A percentile compares a stretch with the other conserved stretches of the same genome.
phyloP scores from a whole-genome alignment of 2,797 vertebrate genomes.

The Sebastes trivittatus region DNA sequence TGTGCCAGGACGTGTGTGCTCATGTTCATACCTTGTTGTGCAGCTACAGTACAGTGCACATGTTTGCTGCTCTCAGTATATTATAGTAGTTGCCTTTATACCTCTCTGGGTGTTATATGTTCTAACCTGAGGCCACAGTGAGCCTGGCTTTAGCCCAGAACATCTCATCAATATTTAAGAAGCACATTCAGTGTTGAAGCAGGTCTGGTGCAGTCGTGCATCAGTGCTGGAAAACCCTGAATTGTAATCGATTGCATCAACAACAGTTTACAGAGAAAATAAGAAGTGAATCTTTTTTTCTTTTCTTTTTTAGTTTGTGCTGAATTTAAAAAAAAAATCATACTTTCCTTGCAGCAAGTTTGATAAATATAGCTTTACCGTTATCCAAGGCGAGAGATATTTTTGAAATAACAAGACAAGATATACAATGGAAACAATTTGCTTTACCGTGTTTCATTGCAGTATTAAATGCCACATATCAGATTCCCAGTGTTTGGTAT shows the following conservation, averaged over 20 bases:
- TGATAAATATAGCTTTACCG: neutral
- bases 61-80: neutral
- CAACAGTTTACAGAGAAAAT: neutral
- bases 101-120: neutral
- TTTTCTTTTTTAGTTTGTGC: neutral
- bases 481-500: neutral
- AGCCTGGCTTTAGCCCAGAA: constrained; percentile 10
- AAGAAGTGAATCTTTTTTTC: no score
- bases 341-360: neutral
- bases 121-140: constrained; percentile 26
- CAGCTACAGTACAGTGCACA: neutral
- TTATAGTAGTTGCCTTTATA: neutral
- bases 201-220: constrained; percentile 29
- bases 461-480: constrained; percentile 9
- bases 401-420: neutral
- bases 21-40: neutral
- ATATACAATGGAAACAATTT: neutral
- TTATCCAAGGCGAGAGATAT: neutral
- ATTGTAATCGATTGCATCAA: constrained; percentile 11
- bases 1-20: neutral
- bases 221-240: constrained; percentile 14
- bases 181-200: constrained; percentile 15
- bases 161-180: constrained; percentile 64
- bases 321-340: neutral
- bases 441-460: neutral